phyloP scores from a whole-genome alignment of 2,888 invertebrate species.

The Bruchidius siliquastri region DNA sequence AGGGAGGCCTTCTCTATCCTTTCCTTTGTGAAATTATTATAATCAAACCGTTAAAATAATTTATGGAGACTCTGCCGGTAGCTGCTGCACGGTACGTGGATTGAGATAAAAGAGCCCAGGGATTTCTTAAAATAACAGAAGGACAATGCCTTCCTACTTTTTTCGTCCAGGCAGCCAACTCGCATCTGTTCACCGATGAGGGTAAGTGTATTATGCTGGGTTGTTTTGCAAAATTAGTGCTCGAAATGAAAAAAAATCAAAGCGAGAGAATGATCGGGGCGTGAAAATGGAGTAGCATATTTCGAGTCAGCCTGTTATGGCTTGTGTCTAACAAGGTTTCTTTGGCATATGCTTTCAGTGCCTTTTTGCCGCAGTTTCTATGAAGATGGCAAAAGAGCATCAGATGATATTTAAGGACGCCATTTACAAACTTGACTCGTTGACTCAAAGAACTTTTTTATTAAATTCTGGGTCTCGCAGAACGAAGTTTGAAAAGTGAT shows the following conservation, averaged over 20 bases:
- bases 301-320: too few species aligned
- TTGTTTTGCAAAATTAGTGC: background rate
- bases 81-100: background rate
- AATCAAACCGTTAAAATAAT: constrained; percentile 11
- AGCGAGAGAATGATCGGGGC: background rate
- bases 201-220: background rate
- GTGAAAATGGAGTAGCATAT: too few species aligned
- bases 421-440: too few species aligned
- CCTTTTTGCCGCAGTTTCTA: too few species aligned
- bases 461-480: too few species aligned
- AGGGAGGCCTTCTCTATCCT: background rate
- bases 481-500: too few species aligned
- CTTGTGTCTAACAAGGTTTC: too few species aligned
- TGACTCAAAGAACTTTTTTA: too few species aligned
- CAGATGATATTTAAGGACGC: too few species aligned
- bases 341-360: too few species aligned
- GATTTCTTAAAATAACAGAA: background rate
- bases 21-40: constrained; percentile 9
- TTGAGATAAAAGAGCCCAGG: background rate
- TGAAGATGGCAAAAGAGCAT: too few species aligned
- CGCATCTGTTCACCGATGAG: background rate
- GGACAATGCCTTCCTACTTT: background rate
- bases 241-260: background rate
- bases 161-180: background rate
- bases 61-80: background rate